Base-by-base conservation (phyloP, 2,888 invertebrate genomes). In the Ennomos quercinarius region DNA sequence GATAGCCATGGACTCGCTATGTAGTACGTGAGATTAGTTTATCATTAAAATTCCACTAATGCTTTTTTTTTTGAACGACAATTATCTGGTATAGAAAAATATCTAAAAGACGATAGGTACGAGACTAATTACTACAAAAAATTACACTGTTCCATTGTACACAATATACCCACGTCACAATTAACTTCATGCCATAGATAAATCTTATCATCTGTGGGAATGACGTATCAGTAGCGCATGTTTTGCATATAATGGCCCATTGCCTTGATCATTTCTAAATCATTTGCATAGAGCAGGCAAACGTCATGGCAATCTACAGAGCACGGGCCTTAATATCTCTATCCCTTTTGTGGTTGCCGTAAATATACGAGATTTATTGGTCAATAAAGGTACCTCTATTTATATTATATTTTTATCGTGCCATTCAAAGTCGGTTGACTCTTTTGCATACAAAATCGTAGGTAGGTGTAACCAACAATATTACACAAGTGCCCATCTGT, bases 171-270 rank as follows among this genome's bases (percentile, higher is more conserved):
- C 65, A 65, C 63, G 67, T 60, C 58, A 65, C 57, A 64, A 64
- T n/a, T n/a, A n/a, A n/a, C n/a, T n/a, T n/a, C n/a, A n/a, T n/a
- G n/a, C n/a, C n/a, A n/a, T n/a, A n/a, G n/a, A n/a, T 55, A 64
- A 67, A 76, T 76, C 75, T 82, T 81, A 79, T 80, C 77, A 72
- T 42, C 57, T 67, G 71, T 78, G 78, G 71, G 82, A 84, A 74
- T 69, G 70, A 67, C 67, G 67, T 77, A 77, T 70, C 77, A 77
- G 78, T 67, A 73, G 76, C 73, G 61, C 44, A 59, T 64, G 63
- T 58, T 84, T 81, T 74, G 72, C 80, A 84, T 79, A 83, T 80
- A 83, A 83, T 83, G 72, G 78, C 67, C 72, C 73, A 77, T 82
- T 74, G 68, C 67, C 71, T 77, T 71, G 68, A 77, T 78, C 64